Percentiles rank a stretch among this genome's conserved stretches.
Conservation (phyloP, 2,888 invertebrate genomes). For the Conistra vaccinii region DNA sequence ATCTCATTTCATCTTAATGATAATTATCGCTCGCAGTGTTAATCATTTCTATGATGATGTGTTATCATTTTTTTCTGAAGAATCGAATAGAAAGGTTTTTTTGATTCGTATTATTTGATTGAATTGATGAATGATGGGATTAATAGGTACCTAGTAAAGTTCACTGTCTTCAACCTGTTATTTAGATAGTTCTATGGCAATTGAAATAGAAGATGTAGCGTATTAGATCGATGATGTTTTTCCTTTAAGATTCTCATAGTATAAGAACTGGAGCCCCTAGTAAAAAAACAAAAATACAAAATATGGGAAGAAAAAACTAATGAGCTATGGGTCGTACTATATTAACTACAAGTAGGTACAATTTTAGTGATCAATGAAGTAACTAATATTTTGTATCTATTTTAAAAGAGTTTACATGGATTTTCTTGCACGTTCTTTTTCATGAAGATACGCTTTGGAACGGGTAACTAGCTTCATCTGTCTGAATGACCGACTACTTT, state of each 20-base stretch:
- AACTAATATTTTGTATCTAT: background rate
- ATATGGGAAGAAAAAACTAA: background rate
- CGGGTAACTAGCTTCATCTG: background rate
- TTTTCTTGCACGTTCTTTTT: background rate
- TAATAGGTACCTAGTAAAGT: conserved; percentile 17
- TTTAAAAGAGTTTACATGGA: background rate
- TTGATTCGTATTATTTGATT: conserved; percentile 59
- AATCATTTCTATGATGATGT: conserved; percentile 75
- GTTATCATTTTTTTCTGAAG: conserved; percentile 75
- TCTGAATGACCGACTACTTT: background rate
- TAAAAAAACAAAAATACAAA: too few relatives aligned
- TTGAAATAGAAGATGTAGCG: background rate
- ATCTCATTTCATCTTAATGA: conserved; percentile 75
- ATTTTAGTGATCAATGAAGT: background rate
- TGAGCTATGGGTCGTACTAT: background rate
- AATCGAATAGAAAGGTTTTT: conserved; percentile 55
- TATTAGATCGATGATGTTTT: background rate
- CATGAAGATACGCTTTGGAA: too few relatives aligned
- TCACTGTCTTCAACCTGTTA: background rate
- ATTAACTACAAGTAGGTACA: background rate
- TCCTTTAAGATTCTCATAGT: background rate
- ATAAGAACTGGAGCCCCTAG: too few relatives aligned
- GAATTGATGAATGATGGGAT: conserved; percentile 53
- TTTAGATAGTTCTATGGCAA: background rate
- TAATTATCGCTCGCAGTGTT: conserved; percentile 79